phyloP scores from a whole-genome alignment of 1,140 invertebrate species.

The Orussus abietinus region DNA sequence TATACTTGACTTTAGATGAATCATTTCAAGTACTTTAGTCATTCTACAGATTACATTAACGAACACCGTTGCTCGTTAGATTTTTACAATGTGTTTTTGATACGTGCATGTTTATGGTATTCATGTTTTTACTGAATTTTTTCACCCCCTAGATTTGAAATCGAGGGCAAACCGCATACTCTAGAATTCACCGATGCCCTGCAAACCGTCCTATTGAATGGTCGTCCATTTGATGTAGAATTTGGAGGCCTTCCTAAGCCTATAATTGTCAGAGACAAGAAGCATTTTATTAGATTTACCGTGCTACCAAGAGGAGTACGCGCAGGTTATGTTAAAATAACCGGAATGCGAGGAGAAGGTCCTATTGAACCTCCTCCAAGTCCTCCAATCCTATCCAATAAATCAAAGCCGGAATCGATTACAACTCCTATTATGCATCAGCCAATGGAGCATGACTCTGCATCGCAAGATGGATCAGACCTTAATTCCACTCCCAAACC shows the following conservation, averaged over 20 bases:
- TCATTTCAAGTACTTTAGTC: constrained; percentile 1
- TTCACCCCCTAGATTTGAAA: constrained; percentile 55
- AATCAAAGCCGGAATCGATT: constrained; percentile 18
- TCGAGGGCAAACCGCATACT: constrained; percentile 71
- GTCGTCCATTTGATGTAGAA: constrained; percentile 75
- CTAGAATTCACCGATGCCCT: constrained; percentile 77
- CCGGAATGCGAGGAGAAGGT: constrained; percentile 62
- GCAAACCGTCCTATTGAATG: constrained; percentile 76
- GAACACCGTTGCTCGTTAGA: too few relatives aligned
- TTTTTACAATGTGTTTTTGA: constrained; percentile 7
- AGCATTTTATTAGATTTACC: constrained; percentile 79
- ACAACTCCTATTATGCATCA: constrained; percentile 8
- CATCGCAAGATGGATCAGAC: constrained; percentile 43
- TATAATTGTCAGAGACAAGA: constrained; percentile 72
- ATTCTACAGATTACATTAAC: too few relatives aligned
- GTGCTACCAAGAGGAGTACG: constrained; percentile 72
- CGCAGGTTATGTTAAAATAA: constrained; percentile 65
- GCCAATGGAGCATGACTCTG: constrained; percentile 35
- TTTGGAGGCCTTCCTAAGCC: constrained; percentile 92
- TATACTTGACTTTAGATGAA: background rate
- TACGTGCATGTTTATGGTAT: too few relatives aligned
- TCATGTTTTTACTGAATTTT: constrained; percentile 25
- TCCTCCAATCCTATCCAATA: constrained; percentile 20
- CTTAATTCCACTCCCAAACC: constrained; percentile 31
- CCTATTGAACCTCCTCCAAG: constrained; percentile 34